Evolutionary conservation across 2,888 invertebrate genomes (phyloP).

Genomic region (Trissolcus japonicus): DNA sequence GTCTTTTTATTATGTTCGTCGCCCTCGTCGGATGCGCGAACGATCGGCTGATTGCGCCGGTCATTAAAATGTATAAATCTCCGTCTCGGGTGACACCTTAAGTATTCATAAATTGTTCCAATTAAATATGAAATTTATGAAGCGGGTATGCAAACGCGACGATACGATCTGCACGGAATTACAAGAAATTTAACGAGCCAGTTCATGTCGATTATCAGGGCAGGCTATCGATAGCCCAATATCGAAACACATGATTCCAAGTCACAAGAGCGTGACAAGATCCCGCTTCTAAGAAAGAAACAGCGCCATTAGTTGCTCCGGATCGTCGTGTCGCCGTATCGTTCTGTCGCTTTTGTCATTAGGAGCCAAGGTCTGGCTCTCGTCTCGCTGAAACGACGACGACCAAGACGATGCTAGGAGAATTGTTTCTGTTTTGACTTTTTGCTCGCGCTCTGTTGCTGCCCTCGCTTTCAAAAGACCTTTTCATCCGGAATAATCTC

Average conservation of each 20-base stretch:
- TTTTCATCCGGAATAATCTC: constrained; percentile 55
- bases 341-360: constrained; percentile 54
- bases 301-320: constrained; percentile 63
- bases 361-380: constrained; percentile 50
- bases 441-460: constrained; percentile 23
- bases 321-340: constrained; percentile 54
- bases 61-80: constrained; percentile 53
- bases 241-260: constrained; percentile 51
- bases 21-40: constrained; percentile 13
- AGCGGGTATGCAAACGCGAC: constrained; percentile 39
- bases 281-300: constrained; percentile 57
- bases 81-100: constrained; percentile 27
- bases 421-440: constrained; percentile 51
- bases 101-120: constrained; percentile 53
- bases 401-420: constrained; percentile 34
- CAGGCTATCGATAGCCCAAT: constrained; percentile 49
- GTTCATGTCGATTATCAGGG: constrained; percentile 46
- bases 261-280: constrained; percentile 54
- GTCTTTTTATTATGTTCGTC: constrained; percentile 3
- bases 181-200: constrained; percentile 53
- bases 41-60: constrained; percentile 38
- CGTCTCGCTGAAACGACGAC: constrained; percentile 51
- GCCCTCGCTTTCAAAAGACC: constrained; percentile 43
- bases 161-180: constrained; percentile 37
- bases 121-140: constrained; percentile 56